Base-by-base conservation (phyloP, 1,140 invertebrate genomes). In the Hycleus phaleratus region DNA sequence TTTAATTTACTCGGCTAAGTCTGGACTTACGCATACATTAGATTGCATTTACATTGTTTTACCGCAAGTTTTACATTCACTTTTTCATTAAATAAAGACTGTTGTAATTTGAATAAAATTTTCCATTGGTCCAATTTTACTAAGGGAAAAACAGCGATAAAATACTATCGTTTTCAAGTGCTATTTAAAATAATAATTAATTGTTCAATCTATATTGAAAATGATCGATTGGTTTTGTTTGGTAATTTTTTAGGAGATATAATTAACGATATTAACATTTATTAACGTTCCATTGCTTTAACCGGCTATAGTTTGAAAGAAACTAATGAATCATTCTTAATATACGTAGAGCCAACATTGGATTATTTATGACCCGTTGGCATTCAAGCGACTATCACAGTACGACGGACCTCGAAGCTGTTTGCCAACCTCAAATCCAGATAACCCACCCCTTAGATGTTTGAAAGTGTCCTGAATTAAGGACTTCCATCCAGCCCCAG, bases 221-320 rank as follows among this genome's bases (percentile, higher is more conserved):
- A 53, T 53, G 51, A 53, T 53, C 51, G 51, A 53, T 53, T 44
- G 46, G 32, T 32, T 32, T 32, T 32, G 32, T 32, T 45, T 45
- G 11, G 24, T 38, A 38, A 53, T 53, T 46, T 53, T 53, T 43
- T 52, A 32, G 4, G 39, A 43, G 44, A 43, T 52, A 53, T 53
- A 53, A 53, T 53, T 53, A 53, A 53, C 51, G 42, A 46, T 46
- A 53, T 53, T 53, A 53, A 53, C 51, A 53, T 53, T 53, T 53
- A 53, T 53, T 53, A 53, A 46, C 25, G 51, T 46, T 53, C 51
- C 51, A 53, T 40, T 53, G 42, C 51, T 52, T 52, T 10, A 52
- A 43, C 50, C 50, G 50, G 26, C 40, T 26, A 51, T 51, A 12
- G 25, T 42, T 45, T 53, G 51, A 46, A 53, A 53, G 42, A 53